These are phyloP conservation scores for Eolophus roseicapilla DNA, from an alignment of 2,113 vertebrate genomes.

Conservation along the genomic window DNA sequence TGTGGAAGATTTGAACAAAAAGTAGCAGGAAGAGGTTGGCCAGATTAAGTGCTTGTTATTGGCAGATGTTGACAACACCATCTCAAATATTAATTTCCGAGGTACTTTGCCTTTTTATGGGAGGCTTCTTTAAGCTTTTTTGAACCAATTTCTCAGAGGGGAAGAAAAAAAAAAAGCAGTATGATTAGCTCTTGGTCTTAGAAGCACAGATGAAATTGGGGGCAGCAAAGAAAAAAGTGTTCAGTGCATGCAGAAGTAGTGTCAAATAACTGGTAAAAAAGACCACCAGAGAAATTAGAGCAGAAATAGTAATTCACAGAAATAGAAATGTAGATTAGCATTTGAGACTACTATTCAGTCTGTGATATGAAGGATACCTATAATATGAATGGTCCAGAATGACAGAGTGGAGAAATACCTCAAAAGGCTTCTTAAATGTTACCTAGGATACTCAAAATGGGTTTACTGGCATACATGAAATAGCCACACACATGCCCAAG, in stretches of 20 bases:
- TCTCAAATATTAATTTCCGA: neutral
- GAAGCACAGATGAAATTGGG: conserved; percentile 3
- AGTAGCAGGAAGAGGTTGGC: neutral
- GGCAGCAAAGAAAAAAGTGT: conserved; percentile 2
- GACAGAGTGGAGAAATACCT: neutral
- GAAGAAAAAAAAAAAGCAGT: neutral
- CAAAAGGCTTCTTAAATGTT: neutral
- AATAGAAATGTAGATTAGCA: neutral
- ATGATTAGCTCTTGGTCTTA: neutral
- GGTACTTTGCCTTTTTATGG: neutral
- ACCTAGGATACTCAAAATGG: neutral
- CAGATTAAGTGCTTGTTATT: neutral
- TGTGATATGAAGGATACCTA: neutral
- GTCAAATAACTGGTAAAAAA: conserved; percentile 15
- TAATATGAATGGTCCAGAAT: neutral
- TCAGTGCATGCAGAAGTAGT: neutral
- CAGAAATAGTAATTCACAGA: conserved; percentile 12
- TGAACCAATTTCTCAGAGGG: neutral
- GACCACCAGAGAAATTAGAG: neutral
- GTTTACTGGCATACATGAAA: neutral
- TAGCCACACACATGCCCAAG: neutral
- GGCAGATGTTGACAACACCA: neutral
- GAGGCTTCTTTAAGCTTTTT: neutral
- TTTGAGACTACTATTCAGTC: neutral
- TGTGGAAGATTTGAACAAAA: neutral